phyloP scores from a whole-genome alignment of 2,888 invertebrate species.

The Yponomeuta evonymella region DNA sequence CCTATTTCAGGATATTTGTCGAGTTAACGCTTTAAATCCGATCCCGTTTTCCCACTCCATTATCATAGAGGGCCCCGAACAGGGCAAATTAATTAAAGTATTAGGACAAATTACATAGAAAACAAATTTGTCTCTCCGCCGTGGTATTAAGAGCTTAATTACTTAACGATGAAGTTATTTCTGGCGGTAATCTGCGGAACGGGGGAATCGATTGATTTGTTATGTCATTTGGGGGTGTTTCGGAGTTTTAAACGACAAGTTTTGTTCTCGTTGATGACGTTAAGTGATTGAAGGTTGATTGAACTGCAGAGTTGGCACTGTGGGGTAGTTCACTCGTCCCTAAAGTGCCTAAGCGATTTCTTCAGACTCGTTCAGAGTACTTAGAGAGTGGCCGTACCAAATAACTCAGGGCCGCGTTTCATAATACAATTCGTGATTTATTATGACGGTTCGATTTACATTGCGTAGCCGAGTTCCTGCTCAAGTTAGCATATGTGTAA shows the following conservation, averaged over 20 bases:
- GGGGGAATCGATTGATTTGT: not conserved
- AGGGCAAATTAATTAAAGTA: slow-evolving; percentile 31
- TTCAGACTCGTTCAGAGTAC: too few relatives aligned
- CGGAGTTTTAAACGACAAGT: not conserved
- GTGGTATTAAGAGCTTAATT: slow-evolving; percentile 22
- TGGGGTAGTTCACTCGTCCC: too few relatives aligned
- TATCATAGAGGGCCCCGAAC: slow-evolving; percentile 18
- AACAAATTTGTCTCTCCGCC: slow-evolving; percentile 19
- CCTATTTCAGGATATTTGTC: not conserved
- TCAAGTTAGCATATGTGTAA: too few relatives aligned
- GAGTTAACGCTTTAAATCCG: not conserved
- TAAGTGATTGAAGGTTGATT: not conserved
- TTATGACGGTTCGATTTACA: too few relatives aligned
- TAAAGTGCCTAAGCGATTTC: too few relatives aligned
- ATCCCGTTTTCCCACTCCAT: slow-evolving; percentile 4
- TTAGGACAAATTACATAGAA: slow-evolving; percentile 24
- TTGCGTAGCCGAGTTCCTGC: too few relatives aligned
- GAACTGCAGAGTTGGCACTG: too few relatives aligned
- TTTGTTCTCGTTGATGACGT: not conserved
- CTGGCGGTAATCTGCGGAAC: not conserved
- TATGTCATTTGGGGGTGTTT: not conserved
- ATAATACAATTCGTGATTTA: too few relatives aligned
- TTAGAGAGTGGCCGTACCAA: too few relatives aligned
- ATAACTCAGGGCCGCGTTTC: too few relatives aligned
- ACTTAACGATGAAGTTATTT: slow-evolving; percentile 24